Conservation (phyloP, 2,888 invertebrate species). For the Monochamus alternatus region DNA sequence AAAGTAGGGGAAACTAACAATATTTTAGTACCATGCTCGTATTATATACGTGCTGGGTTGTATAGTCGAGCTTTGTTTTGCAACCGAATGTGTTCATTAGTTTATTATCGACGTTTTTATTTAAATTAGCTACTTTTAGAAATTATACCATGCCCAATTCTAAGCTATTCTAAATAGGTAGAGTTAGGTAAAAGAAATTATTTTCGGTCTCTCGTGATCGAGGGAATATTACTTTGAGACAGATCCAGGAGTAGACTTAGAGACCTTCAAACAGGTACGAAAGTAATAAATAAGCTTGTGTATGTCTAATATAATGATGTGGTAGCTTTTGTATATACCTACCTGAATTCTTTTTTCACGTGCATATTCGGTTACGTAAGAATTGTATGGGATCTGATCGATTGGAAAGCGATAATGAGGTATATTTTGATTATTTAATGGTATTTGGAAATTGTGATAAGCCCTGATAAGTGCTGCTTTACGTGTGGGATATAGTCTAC, state of each 20-base stretch:
- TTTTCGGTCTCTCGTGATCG: slow-evolving; percentile 21
- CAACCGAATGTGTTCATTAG: slow-evolving; percentile 47
- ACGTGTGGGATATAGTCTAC: slow-evolving; percentile 33
- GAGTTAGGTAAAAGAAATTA: slow-evolving; percentile 7
- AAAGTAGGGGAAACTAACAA: slow-evolving; percentile 40
- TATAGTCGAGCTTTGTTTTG: slow-evolving; percentile 36
- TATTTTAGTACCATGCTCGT: slow-evolving; percentile 40
- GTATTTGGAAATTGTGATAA: slow-evolving; percentile 16
- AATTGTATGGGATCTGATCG: slow-evolving; percentile 12
- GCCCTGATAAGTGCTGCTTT: slow-evolving; percentile 15
- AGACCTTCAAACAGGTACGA: slow-evolving; percentile 42
- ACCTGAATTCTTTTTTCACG: neutral
- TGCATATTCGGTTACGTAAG: slow-evolving; percentile 28
- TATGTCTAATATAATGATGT: slow-evolving; percentile 19
- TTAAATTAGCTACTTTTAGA: slow-evolving; percentile 6
- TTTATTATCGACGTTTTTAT: slow-evolving; percentile 5
- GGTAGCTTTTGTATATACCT: neutral
- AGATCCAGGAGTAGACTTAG: slow-evolving; percentile 6
- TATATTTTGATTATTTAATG: slow-evolving; percentile 3
- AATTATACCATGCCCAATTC: slow-evolving; percentile 6
- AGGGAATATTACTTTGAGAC: slow-evolving; percentile 29
- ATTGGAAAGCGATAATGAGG: neutral
- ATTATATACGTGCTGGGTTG: slow-evolving; percentile 39
- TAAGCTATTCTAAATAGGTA: slow-evolving; percentile 21
- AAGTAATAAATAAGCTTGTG: slow-evolving; percentile 25